Conservation (phyloP, 1,140 invertebrate genomes). For the Vanessa tameamea region DNA sequence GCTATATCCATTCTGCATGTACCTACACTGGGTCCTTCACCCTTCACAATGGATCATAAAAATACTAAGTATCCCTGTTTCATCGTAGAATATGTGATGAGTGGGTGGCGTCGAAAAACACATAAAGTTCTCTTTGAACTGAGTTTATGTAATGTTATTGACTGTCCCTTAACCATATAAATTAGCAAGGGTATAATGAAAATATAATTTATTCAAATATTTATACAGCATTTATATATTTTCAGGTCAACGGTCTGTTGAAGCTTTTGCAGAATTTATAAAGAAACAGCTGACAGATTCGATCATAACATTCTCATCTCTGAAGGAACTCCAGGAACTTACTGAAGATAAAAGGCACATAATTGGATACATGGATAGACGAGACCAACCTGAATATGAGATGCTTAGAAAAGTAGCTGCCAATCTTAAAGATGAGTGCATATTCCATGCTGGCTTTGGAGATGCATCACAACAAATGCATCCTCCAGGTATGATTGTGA, state of each 20-base stretch:
- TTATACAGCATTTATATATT: neutral
- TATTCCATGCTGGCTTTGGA: constrained; percentile 96
- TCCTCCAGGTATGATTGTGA: constrained; percentile 83
- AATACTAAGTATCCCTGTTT: too few species aligned
- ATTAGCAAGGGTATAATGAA: too few species aligned
- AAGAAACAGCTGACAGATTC: constrained; percentile 95
- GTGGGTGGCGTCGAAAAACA: too few species aligned
- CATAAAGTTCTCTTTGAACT: too few species aligned
- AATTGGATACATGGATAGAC: constrained; percentile 95
- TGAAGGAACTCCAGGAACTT: constrained; percentile 89
- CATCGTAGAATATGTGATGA: too few species aligned
- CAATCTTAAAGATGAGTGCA: constrained; percentile 97
- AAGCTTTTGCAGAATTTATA: constrained; percentile 94
- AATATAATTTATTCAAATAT: too few species aligned
- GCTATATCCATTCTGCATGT: too few species aligned
- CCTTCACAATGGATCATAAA: too few species aligned
- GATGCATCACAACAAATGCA: constrained; percentile 91
- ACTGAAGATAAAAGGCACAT: constrained; percentile 95
- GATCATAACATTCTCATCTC: constrained; percentile 87
- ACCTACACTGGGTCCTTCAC: too few species aligned
- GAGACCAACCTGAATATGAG: constrained; percentile 90
- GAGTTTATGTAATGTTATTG: too few species aligned
- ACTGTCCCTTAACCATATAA: too few species aligned
- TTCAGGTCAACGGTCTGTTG: constrained; percentile 82
- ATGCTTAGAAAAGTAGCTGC: constrained; percentile 91